Evolutionary conservation across 2,797 vertebrate genomes (phyloP).

Genomic region (Myotis findleyi): DNA sequence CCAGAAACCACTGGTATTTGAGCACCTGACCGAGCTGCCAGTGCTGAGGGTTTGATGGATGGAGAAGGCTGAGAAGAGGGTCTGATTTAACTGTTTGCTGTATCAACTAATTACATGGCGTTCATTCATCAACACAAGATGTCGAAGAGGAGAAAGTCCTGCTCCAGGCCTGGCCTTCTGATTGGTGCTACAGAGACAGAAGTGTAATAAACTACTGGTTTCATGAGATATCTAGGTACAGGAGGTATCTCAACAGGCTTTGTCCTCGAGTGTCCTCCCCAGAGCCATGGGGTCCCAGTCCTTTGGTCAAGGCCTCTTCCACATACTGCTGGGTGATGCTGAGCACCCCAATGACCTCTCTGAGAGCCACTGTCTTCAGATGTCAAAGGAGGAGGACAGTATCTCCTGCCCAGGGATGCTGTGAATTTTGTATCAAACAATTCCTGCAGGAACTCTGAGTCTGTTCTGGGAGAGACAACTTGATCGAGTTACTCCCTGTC

Average conservation of each 20-base stretch:
- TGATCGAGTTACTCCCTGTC: not conserved
- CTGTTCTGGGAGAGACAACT: not conserved
- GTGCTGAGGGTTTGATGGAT: slow-evolving; percentile 56
- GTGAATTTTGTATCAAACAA: not conserved
- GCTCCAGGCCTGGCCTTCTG: not conserved
- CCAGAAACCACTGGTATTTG: slow-evolving; percentile 36
- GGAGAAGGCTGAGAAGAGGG: slow-evolving; percentile 30
- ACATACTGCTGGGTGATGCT: not conserved
- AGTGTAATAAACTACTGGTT: not conserved
- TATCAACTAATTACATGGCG: slow-evolving; percentile 45
- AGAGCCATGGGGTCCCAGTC: not conserved
- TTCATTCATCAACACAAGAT: slow-evolving; percentile 48
- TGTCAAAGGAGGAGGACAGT: not conserved
- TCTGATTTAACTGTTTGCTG: slow-evolving; percentile 64
- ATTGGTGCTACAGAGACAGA: not conserved
- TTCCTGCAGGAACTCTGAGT: not conserved
- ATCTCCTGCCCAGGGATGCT: not conserved
- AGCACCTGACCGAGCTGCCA: not conserved
- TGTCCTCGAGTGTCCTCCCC: not conserved
- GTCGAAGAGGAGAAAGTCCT: not conserved
- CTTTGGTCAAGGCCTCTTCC: not conserved
- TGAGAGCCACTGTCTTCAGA: not conserved
- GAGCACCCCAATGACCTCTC: not conserved
- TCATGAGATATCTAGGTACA: not conserved
- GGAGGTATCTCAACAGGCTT: not conserved